Base-by-base conservation (phyloP, 1,140 invertebrate species). In the Dinothrombium tinctorium region DNA sequence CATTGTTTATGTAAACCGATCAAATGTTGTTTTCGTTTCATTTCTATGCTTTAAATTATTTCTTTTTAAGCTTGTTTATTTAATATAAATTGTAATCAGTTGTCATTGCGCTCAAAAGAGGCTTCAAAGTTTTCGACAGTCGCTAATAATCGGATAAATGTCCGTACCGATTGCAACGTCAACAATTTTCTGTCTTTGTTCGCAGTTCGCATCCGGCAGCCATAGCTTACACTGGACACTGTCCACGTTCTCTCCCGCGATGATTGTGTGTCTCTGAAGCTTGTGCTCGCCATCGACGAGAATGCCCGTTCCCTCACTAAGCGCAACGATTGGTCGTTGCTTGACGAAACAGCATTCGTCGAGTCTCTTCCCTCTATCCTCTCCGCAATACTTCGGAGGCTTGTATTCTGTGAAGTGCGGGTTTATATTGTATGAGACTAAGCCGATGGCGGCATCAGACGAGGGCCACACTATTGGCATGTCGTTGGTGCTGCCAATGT, bases 401-500 rank as follows among this genome's bases (percentile, higher is more conserved):
- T 24, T 44, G 25, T 21, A 38, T 19, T 81, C 76, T 47, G 76
- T 54, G 54, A 77, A 83, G 57, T 83, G 78, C 25, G 77, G 74
- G 58, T 82, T 83, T 31, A 83, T 79, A 55, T 83, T 81, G 54
- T 81, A 81, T 3, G 75, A 73, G 3, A 83, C 68, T 12, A 83
- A 61, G 15, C 60, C 62, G 29, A 82, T 58, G 6, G 73, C 76
- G 45, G 71, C 59, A 59, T 81, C 79, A 41, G 59, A 65, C 19
- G 72, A 73, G 44, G 76, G 76, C 56, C 71, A 72, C 29, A 73
- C 68, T 12, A 83, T 78, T 4, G 78, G 77, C 77, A 79, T 82
- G 56, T 80, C 77, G 65, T 79, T 81, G 41, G 76, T 81, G 35
- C 75, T 79, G 50, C 69, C 64, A 46, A 83, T 83, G 49, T 68